Evolutionary conservation across 2,888 invertebrate species (phyloP).

Genomic region (Halocaridina rubra): DNA sequence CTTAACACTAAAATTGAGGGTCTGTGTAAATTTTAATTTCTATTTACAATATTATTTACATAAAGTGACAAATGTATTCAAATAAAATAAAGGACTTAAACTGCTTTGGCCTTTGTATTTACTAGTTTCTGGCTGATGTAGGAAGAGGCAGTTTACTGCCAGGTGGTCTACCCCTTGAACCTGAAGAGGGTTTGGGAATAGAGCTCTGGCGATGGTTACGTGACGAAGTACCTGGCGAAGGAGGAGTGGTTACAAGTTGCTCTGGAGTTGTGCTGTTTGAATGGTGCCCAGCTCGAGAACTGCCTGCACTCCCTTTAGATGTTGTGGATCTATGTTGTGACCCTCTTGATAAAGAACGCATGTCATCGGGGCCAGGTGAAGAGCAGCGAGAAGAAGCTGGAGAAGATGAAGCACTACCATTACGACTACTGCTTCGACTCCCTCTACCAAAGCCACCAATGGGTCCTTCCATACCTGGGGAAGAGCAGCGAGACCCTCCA

Average conservation of each 20-base stretch:
- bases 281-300: slow-evolving; percentile 22
- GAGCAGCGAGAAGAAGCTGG: slow-evolving; percentile 50
- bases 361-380: slow-evolving; percentile 38
- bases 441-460: slow-evolving; percentile 35
- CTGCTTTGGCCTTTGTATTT: background rate
- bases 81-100: background rate
- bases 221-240: slow-evolving; percentile 35
- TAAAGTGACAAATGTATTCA: background rate
- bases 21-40: too few species aligned
- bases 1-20: too few species aligned
- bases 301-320: background rate
- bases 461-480: slow-evolving; percentile 46
- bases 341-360: slow-evolving; percentile 26
- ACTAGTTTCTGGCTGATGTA: slow-evolving; percentile 38
- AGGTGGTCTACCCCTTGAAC: slow-evolving; percentile 24
- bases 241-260: slow-evolving; percentile 44
- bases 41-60: slow-evolving; percentile 3
- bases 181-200: slow-evolving; percentile 42
- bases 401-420: slow-evolving; percentile 43
- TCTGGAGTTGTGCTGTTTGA: slow-evolving; percentile 13
- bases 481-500: slow-evolving; percentile 54
- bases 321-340: slow-evolving; percentile 30
- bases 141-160: slow-evolving; percentile 46
- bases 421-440: slow-evolving; percentile 32
- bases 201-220: slow-evolving; percentile 30